Percentiles rank a stretch among this genome's conserved stretches.
phyloP scores from a whole-genome alignment of 2,113 vertebrate genomes.

The Charina bottae region DNA sequence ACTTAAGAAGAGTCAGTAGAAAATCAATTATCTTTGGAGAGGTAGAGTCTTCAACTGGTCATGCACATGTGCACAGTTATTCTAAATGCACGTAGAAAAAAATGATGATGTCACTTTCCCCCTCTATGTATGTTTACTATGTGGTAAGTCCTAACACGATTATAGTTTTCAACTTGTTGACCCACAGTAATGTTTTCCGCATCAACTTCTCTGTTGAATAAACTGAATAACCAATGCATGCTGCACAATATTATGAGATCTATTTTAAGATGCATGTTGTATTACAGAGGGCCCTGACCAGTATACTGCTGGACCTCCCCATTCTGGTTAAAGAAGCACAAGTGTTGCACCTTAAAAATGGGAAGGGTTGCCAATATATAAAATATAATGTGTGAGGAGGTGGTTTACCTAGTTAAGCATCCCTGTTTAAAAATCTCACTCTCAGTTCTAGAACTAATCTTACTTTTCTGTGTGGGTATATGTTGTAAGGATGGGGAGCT shows the following conservation, averaged over 20 bases:
- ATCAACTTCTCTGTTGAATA: neutral
- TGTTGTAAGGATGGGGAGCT: neutral
- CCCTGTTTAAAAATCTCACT: neutral
- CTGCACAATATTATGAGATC: neutral
- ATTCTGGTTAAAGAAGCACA: neutral
- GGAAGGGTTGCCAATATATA: neutral
- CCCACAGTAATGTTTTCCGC: neutral
- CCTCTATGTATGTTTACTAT: neutral
- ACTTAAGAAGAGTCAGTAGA: neutral
- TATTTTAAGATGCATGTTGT: neutral
- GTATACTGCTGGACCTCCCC: neutral
- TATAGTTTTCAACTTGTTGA: neutral
- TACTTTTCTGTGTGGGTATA: neutral
- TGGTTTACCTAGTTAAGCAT: neutral
- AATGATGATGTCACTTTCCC: neutral
- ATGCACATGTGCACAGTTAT: neutral
- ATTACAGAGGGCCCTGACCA: neutral
- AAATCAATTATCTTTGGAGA: neutral
- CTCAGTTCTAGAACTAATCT: neutral
- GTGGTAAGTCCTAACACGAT: neutral
- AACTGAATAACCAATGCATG: neutral
- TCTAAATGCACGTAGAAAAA: neutral
- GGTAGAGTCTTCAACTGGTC: neutral
- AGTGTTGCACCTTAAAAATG: neutral
- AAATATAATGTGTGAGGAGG: neutral